Evolutionary conservation across 2,113 vertebrate species (phyloP).

Genomic region (Apeltes quadracus): DNA sequence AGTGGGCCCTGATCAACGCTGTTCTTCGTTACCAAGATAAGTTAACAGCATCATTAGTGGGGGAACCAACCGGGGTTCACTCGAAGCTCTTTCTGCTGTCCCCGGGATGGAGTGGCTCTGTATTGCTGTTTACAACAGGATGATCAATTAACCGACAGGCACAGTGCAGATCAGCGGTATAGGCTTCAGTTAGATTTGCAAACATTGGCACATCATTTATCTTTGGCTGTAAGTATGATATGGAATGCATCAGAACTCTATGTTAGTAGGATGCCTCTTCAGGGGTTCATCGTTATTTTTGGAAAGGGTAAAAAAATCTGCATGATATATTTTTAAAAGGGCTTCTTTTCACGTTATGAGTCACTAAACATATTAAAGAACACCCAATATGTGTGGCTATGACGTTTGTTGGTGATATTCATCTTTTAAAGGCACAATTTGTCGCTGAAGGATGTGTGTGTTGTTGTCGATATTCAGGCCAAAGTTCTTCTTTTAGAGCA

Average conservation of each 20-base stretch:
- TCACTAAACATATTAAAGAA: slow-evolving; percentile 23
- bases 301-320: slow-evolving; percentile 18
- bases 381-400: neutral
- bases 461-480: neutral
- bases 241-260: slow-evolving; percentile 46
- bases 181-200: slow-evolving; percentile 42
- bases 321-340: too few relatives aligned
- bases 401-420: neutral
- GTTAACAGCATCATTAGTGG: slow-evolving; percentile 58
- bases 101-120: slow-evolving; percentile 49
- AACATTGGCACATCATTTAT: slow-evolving; percentile 56
- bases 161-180: slow-evolving; percentile 48
- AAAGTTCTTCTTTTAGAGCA: neutral
- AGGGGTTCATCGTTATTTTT: slow-evolving; percentile 38
- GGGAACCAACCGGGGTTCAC: slow-evolving; percentile 39
- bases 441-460: neutral
- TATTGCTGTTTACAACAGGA: slow-evolving; percentile 47
- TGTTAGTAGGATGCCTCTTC: slow-evolving; percentile 31
- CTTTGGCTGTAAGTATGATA: slow-evolving; percentile 31
- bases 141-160: slow-evolving; percentile 48
- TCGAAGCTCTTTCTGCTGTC: slow-evolving; percentile 47
- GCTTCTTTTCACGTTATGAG: slow-evolving; percentile 28
- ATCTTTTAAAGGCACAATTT: neutral
- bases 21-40: slow-evolving; percentile 52
- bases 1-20: slow-evolving; percentile 38